Base-by-base conservation (phyloP, 2,797 vertebrate genomes). In the Pangasius macronema region DNA sequence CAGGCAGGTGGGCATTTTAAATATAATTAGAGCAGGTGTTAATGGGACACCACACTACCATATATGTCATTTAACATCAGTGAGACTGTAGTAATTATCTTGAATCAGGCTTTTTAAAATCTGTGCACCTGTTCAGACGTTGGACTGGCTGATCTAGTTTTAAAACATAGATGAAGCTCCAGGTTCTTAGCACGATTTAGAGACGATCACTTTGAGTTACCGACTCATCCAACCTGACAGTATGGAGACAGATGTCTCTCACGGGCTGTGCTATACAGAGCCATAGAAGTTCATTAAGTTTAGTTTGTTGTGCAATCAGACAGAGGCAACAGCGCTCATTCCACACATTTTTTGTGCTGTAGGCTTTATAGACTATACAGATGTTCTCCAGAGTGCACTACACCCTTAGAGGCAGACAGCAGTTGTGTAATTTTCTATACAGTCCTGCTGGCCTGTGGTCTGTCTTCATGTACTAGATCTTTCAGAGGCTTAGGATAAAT, bases 171-270 rank as follows among this genome's bases (percentile, higher is more conserved):
- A 65, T 87, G 83, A 42, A 87, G 77, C 65, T 59, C 68, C 53
- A 46, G 4, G 39, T 70, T 80, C 36, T 80, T 67, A 68, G 79
- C 68, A 75, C 53, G 61, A 49, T 5, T 72, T 73, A 85, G 51
- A 13, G 72, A 30, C 30, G 27, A 75, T 89, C 70, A 72, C 75
- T 83, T 79, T 27, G 55, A 84, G 57, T 24, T 87, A 82, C 76
- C 51, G 73, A 73, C 72, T 73, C 24, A 77, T 87, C 49, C 49
- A 46, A 81, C 84, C 55, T 87, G 76, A 36, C 83, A 83, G 49
- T 82, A 61, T 76, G 55, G 72, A 87, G 61, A 87, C 90, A 88
- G 90, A 89, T 89, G 86, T 83, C 88, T 82, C n/a, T 82, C 33
- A 36, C 82, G 68, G 59, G 49, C 49, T 85, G 39, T 27, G n/a